These are phyloP conservation scores for Heliconius melpomene DNA, from an alignment of 1,140 invertebrate species.

Conservation along the genomic window DNA sequence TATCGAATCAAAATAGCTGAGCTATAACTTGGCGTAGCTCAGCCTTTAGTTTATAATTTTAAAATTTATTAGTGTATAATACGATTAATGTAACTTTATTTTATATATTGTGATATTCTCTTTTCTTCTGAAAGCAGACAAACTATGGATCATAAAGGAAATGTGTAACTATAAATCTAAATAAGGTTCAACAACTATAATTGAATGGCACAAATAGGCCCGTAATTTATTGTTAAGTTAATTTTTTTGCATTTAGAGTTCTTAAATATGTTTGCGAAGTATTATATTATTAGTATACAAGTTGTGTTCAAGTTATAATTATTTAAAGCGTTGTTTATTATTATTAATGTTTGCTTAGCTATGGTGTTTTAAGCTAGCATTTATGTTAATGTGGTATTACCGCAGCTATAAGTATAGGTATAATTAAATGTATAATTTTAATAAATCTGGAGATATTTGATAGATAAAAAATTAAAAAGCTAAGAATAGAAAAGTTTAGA, in stretches of 20 bases:
- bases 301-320: conserved; percentile 25
- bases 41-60: conserved; percentile 6
- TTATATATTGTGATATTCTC: conserved; percentile 14
- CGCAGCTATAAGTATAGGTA: conserved; percentile 25
- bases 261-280: conserved; percentile 8
- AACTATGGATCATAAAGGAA: neutral
- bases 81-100: conserved; percentile 8
- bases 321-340: conserved; percentile 17
- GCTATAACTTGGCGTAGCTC: neutral
- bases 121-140: conserved; percentile 4
- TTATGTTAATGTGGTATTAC: conserved; percentile 31
- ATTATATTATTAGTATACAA: conserved; percentile 14
- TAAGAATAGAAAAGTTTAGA: neutral
- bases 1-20: neutral
- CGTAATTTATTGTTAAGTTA: conserved; percentile 33
- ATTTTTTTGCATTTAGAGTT: conserved; percentile 67
- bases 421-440: neutral
- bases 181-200: neutral
- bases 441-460: neutral
- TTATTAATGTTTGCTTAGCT: neutral
- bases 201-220: conserved; percentile 1
- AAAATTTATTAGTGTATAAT: neutral
- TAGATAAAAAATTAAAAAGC: neutral
- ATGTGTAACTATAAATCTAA: neutral
- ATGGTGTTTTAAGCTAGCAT: conserved; percentile 15